phyloP scores from a whole-genome alignment of 2,888 invertebrate species.

The Hydropsyche betteni region DNA sequence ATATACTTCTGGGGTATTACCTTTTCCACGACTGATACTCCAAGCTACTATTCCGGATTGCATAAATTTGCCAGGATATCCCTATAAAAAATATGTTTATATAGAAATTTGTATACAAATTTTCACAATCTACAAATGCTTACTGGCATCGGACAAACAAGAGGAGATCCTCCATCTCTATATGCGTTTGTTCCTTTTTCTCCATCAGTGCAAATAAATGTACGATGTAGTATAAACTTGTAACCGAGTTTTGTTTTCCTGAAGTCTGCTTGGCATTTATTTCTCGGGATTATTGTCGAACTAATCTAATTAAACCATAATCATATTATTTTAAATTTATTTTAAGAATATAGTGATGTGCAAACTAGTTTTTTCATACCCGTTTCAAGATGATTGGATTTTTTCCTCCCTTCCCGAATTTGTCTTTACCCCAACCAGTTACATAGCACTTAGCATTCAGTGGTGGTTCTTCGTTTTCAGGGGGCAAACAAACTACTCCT shows the following conservation, averaged over 20 bases:
- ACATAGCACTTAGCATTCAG: conserved; percentile 69
- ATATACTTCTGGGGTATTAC: conserved; percentile 77
- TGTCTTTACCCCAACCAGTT: conserved; percentile 79
- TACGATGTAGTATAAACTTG: conserved; percentile 71
- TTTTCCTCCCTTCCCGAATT: conserved; percentile 67
- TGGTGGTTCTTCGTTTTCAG: conserved; percentile 55
- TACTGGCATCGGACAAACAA: conserved; percentile 75
- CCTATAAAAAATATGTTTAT: conserved; percentile 53
- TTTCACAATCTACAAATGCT: conserved; percentile 41
- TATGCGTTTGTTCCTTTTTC: conserved; percentile 77
- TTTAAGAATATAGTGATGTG: too few species aligned
- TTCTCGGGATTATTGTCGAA: too few species aligned
- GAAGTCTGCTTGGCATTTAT: conserved; percentile 62
- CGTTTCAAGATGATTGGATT: conserved; percentile 60
- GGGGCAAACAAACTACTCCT: conserved; percentile 73
- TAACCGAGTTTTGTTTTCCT: conserved; percentile 74
- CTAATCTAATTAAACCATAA: not conserved
- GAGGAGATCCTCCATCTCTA: conserved; percentile 81
- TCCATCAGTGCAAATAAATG: conserved; percentile 84
- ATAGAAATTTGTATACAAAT: not conserved
- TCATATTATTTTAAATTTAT: too few species aligned
- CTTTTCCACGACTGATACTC: conserved; percentile 81
- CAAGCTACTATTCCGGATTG: conserved; percentile 78
- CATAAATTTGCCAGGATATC: conserved; percentile 57
- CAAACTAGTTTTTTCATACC: too few species aligned